Conservation (phyloP, 2,888 invertebrate species). For the Diogma glabrata region DNA sequence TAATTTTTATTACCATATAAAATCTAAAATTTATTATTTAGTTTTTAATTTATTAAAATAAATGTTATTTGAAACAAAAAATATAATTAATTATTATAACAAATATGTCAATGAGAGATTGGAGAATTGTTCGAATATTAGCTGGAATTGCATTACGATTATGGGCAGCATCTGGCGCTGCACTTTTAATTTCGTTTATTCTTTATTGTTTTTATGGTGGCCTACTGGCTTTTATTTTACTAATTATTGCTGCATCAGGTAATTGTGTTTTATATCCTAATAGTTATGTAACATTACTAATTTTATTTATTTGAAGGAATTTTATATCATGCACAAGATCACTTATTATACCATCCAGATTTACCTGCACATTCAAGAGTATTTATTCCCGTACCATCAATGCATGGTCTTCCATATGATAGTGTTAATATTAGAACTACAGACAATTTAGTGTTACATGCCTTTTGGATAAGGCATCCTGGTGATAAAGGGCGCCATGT, state of each 20-base stretch:
- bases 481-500: slow-evolving; percentile 52
- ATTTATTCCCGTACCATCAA: slow-evolving; percentile 77
- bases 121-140: slow-evolving; percentile 18
- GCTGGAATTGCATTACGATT: slow-evolving; percentile 32
- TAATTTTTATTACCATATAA: too few relatives aligned
- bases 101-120: slow-evolving; percentile 25
- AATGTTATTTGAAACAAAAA: too few relatives aligned
- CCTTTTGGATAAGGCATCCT: slow-evolving; percentile 69
- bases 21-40: too few relatives aligned
- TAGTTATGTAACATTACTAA: not conserved
- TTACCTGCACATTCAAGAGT: slow-evolving; percentile 78
- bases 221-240: slow-evolving; percentile 54
- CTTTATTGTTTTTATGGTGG: slow-evolving; percentile 78
- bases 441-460: slow-evolving; percentile 68
- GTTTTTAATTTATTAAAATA: too few relatives aligned
- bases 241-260: slow-evolving; percentile 62
- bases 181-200: slow-evolving; percentile 60
- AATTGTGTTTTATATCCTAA: slow-evolving; percentile 25
- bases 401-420: slow-evolving; percentile 78
- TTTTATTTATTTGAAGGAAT: slow-evolving; percentile 45
- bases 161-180: slow-evolving; percentile 66
- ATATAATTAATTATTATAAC: slow-evolving; percentile 19
- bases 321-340: slow-evolving; percentile 76
- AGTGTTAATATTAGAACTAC: slow-evolving; percentile 61
- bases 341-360: slow-evolving; percentile 79